A percentile compares a stretch with the other conserved stretches of the same genome.
Evolutionary conservation across 35 echinoderm and acorn worm species (phyloP).

Genomic region (Eucidaris tribuloides): DNA sequence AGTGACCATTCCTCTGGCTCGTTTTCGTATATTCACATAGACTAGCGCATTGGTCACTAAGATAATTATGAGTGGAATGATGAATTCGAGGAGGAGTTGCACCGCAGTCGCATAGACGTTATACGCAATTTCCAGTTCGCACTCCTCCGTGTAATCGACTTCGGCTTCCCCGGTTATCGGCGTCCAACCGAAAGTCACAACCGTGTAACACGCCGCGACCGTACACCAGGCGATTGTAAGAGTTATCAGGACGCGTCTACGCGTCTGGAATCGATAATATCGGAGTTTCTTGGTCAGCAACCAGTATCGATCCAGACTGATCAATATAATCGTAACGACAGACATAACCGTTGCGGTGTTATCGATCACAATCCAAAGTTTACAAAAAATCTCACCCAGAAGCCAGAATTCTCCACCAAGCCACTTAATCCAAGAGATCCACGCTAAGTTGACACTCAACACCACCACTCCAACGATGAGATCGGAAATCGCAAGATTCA

Average conservation of each 20-base stretch:
- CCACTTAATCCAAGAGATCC: slow-evolving; percentile 29
- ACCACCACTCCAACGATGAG: slow-evolving; percentile 55
- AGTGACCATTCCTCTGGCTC: slow-evolving; percentile 52
- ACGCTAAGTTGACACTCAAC: slow-evolving; percentile 33
- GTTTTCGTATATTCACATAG: slow-evolving; percentile 49
- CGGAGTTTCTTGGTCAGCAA: slow-evolving; percentile 66
- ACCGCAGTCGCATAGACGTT: slow-evolving; percentile 7
- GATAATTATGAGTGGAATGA: slow-evolving; percentile 47
- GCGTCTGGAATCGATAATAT: slow-evolving; percentile 52
- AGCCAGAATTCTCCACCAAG: slow-evolving; percentile 34
- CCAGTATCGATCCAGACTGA: slow-evolving; percentile 84
- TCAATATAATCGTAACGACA: slow-evolving; percentile 53
- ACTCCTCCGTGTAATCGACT: slow-evolving; percentile 24
- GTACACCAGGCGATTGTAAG: neutral
- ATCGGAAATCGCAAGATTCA: slow-evolving; percentile 68
- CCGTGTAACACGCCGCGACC: neutral
- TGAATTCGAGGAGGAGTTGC: slow-evolving; percentile 35
- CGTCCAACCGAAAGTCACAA: slow-evolving; percentile 28
- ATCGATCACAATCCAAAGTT: slow-evolving; percentile 70
- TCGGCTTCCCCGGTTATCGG: neutral
- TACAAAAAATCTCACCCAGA: slow-evolving; percentile 51
- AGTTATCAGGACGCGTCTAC: slow-evolving; percentile 18
- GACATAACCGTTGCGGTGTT: slow-evolving; percentile 39
- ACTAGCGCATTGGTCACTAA: slow-evolving; percentile 31
- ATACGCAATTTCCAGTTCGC: slow-evolving; percentile 48